phyloP scores from a whole-genome alignment of 1,140 invertebrate genomes.

The Drosophila mojavensis region DNA sequence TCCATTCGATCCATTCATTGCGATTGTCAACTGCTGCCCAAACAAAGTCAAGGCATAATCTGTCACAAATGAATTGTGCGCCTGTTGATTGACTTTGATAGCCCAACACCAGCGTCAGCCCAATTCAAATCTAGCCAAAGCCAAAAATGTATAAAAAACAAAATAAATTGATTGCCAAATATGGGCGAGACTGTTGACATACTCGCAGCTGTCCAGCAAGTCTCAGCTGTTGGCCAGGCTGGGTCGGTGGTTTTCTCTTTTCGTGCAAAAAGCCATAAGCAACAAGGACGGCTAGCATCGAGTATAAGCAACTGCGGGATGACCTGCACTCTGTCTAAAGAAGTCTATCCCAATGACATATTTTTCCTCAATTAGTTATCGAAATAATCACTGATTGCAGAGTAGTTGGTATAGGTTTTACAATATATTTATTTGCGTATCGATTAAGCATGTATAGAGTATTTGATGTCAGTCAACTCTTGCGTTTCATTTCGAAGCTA shows the following conservation, averaged over 20 bases:
- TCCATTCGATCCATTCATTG: slow-evolving; percentile 26
- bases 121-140: slow-evolving; percentile 58
- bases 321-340: not conserved
- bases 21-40: slow-evolving; percentile 35
- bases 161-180: slow-evolving; percentile 51
- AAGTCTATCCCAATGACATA: too few species aligned
- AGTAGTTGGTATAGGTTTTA: too few species aligned
- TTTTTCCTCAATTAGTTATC: too few species aligned
- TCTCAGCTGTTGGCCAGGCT: slow-evolving; percentile 34
- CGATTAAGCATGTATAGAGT: not conserved
- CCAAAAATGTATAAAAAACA: slow-evolving; percentile 6
- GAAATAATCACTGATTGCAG: too few species aligned
- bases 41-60: slow-evolving; percentile 72
- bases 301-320: not conserved
- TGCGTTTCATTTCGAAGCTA: slow-evolving; percentile 20
- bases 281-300: not conserved
- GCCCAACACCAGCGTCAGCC: slow-evolving; percentile 62
- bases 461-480: slow-evolving; percentile 49
- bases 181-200: slow-evolving; percentile 40
- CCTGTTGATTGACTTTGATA: slow-evolving; percentile 67
- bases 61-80: slow-evolving; percentile 71
- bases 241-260: slow-evolving; percentile 63
- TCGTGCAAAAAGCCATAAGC: slow-evolving; percentile 21
- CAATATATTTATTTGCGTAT: too few species aligned
- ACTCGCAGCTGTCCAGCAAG: slow-evolving; percentile 17